A percentile compares a stretch with the other conserved stretches of the same genome.
phyloP scores from a whole-genome alignment of 2,888 invertebrate species.

The Phengaris alcon region DNA sequence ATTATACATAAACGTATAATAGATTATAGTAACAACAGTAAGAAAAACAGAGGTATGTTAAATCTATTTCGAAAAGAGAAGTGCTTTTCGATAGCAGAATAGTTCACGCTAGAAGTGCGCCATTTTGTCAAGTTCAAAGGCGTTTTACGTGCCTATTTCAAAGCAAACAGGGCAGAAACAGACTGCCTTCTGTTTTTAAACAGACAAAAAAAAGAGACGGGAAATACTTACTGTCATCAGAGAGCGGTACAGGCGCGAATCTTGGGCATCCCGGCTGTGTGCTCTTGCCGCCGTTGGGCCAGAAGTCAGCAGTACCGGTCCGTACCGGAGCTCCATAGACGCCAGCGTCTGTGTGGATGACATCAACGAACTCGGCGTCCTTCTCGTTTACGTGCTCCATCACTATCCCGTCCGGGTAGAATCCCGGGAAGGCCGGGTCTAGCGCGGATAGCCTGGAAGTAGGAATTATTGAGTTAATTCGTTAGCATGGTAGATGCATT shows the following conservation, averaged over 20 bases:
- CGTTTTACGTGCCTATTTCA: too few species aligned
- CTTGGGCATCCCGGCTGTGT: slow-evolving; percentile 81
- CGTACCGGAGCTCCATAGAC: slow-evolving; percentile 79
- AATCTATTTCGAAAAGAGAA: too few species aligned
- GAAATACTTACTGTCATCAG: slow-evolving; percentile 68
- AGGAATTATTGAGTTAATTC: neutral
- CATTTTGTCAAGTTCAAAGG: too few species aligned
- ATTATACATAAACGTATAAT: neutral
- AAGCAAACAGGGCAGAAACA: too few species aligned
- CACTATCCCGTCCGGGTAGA: slow-evolving; percentile 73
- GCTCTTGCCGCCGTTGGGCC: slow-evolving; percentile 81
- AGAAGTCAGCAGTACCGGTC: slow-evolving; percentile 81
- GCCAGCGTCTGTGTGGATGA: slow-evolving; percentile 85
- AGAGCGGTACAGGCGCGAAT: slow-evolving; percentile 71
- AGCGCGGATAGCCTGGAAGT: slow-evolving; percentile 75
- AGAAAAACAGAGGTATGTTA: neutral
- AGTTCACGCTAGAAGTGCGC: too few species aligned
- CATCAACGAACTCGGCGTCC: slow-evolving; percentile 81
- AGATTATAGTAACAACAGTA: neutral
- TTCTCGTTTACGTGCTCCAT: slow-evolving; percentile 71
- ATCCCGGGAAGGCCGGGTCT: slow-evolving; percentile 81
- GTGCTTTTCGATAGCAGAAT: too few species aligned
- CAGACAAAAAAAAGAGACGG: neutral
- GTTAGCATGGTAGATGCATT: too few species aligned
- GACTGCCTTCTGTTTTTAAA: too few species aligned